A percentile compares a stretch with the other conserved stretches of the same genome.
These are phyloP conservation scores for Melanotaenia trifasciata DNA, from an alignment of 2,797 vertebrate species.

Conservation along the genomic window DNA sequence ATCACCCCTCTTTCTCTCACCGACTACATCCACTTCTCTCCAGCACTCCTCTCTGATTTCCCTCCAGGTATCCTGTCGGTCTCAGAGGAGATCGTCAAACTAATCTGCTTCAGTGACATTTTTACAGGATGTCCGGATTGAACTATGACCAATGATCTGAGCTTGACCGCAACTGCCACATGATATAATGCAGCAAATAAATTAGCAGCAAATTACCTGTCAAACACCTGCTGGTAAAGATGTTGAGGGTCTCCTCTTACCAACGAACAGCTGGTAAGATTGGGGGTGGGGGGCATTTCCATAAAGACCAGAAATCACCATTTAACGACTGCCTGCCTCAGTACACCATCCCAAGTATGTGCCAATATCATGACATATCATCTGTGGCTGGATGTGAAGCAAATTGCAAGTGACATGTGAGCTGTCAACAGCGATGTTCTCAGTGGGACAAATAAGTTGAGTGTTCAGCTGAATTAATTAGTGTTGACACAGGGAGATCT, in stretches of 20 bases:
- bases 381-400: constrained; percentile 51
- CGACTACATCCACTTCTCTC: constrained; percentile 37
- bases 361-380: constrained; percentile 67
- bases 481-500: constrained; percentile 72
- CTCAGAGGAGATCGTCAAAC: constrained; percentile 60
- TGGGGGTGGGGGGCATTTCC: constrained; percentile 42
- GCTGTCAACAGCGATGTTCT: constrained; percentile 57
- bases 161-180: constrained; percentile 54
- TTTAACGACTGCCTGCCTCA: constrained; percentile 48
- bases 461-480: constrained; percentile 73
- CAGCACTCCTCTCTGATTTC: constrained; percentile 29
- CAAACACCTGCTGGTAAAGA: constrained; percentile 74
- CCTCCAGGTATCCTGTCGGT: constrained; percentile 42
- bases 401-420: constrained; percentile 66
- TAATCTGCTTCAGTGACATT: constrained; percentile 71
- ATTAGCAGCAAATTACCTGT: constrained; percentile 78
- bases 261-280: constrained; percentile 54
- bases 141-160: constrained; percentile 64
- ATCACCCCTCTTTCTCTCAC: constrained; percentile 45
- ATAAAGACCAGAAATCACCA: constrained; percentile 60
- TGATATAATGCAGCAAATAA: constrained; percentile 72
- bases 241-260: constrained; percentile 38
- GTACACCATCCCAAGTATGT: constrained; percentile 22
- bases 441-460: constrained; percentile 71
- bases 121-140: constrained; percentile 72